Base-by-base conservation (phyloP, 2,113 vertebrate genomes). In the Sander lucioperca region DNA sequence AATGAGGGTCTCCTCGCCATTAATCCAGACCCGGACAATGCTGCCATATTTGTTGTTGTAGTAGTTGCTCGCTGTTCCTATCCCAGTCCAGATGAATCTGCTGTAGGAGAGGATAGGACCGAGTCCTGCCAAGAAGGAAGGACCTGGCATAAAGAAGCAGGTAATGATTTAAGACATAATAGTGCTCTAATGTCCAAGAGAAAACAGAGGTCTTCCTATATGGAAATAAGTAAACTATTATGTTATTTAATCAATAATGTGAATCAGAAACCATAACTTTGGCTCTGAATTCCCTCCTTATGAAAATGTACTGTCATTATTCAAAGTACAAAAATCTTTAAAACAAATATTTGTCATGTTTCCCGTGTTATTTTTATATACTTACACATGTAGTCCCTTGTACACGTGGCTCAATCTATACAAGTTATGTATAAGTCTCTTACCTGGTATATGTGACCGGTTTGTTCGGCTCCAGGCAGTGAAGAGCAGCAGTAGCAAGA, bases 1-100 rank as follows among this genome's bases (percentile, higher is more conserved):
- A 74, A 99, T 96, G 72, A 98, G 91, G 0, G 98, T 99, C 91
- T 99, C 97, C 92, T 99, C 97, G 1, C 97, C 97, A 2, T 94
- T 93, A 74, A 99, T 97, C 98, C 98, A 99, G 64, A 99, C 97
- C 57, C 97, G 94, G 54, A 95, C 96, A n/a, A 97, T 95, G 72
- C 96, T 97, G 70, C 98, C 98, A 0, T 99, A 99, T 36, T 95
- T 96, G 67, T 92, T 93, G 65, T 99, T 99, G 93, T 99, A 99
- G 91, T 98, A 99, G 93, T 99, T 99, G 90, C 96, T 94, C 8
- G 98, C 97, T 0, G 93, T 97, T 66, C 98, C 97, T 0, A 99
- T 96, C 56, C 98, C 98, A 80, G 96, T 97, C 96, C 96, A 97
- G 43, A 99, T 94, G 57, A 99, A 99, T 19, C 97, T 95, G 66